Conservation (phyloP, 1,140 invertebrate species). For the Periplaneta americana region DNA sequence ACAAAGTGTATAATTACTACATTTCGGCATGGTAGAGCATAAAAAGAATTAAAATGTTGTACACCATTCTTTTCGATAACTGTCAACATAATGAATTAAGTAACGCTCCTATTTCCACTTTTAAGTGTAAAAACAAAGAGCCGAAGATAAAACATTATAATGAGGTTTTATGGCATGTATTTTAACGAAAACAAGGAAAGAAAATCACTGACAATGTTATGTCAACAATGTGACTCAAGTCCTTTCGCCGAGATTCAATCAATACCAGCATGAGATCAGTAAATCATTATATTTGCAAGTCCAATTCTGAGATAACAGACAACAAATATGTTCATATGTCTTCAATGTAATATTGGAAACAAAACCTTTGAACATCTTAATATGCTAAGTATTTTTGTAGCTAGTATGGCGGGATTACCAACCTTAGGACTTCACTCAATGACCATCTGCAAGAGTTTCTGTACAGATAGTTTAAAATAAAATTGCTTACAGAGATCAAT, state of each 20-base stretch:
- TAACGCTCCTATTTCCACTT: too few relatives aligned
- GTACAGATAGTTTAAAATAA: neutral
- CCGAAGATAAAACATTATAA: too few relatives aligned
- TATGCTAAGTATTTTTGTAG: neutral
- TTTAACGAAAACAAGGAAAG: too few relatives aligned
- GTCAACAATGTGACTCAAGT: neutral
- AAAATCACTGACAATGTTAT: neutral
- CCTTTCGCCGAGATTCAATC: neutral
- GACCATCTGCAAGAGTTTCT: neutral
- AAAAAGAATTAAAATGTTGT: too few relatives aligned
- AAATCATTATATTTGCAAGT: neutral
- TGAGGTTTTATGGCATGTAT: too few relatives aligned
- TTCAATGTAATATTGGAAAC: neutral
- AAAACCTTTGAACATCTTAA: neutral
- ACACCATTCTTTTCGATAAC: too few relatives aligned
- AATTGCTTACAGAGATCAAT: neutral
- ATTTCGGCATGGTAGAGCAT: too few relatives aligned
- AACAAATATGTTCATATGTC: neutral
- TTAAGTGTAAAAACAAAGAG: too few relatives aligned
- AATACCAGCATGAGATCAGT: neutral
- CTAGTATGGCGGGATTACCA: too few relatives aligned
- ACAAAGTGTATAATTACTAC: too few relatives aligned
- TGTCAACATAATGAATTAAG: too few relatives aligned
- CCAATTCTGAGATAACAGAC: neutral
- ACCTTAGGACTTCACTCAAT: neutral